Evolutionary conservation across 2,797 vertebrate species (phyloP).

Genomic region (Catharus ustulatus): DNA sequence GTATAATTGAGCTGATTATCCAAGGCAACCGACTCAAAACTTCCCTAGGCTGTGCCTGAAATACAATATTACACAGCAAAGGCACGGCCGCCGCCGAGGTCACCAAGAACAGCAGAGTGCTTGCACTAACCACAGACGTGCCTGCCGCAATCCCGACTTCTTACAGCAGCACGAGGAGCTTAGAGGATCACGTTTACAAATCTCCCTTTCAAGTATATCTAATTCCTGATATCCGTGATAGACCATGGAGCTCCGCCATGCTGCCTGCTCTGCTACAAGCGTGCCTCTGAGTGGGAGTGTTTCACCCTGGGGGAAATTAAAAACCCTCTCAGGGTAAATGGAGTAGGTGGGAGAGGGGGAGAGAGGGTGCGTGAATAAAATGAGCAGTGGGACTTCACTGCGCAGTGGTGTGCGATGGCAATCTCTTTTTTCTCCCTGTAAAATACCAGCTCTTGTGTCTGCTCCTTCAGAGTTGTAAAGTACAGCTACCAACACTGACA

Average conservation of each 20-base stretch:
- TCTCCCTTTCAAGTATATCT: slow-evolving; percentile 7
- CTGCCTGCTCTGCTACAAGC: not conserved
- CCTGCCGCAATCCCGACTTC: not conserved
- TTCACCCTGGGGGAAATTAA: not conserved
- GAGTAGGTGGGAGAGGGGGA: not conserved
- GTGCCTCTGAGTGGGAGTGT: not conserved
- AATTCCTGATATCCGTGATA: not conserved
- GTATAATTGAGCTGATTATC: slow-evolving; percentile 16
- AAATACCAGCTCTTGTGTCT: not conserved
- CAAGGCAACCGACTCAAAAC: slow-evolving; percentile 12
- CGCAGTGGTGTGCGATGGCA: rapidly evolving
- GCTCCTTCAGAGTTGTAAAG: not conserved
- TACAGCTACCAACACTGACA: not conserved
- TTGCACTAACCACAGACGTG: not conserved
- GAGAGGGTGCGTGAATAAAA: not conserved
- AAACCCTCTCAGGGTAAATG: not conserved
- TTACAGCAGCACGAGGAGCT: not conserved
- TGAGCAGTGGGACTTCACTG: not conserved
- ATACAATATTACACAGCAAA: slow-evolving; percentile 12
- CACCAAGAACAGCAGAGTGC: not conserved
- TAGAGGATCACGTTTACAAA: not conserved
- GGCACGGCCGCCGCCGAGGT: not conserved
- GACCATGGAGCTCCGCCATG: not conserved
- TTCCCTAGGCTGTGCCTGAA: slow-evolving; percentile 32
- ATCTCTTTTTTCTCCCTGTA: not conserved